phyloP scores from a whole-genome alignment of 2,888 invertebrate species.

The Leucophenga montana region DNA sequence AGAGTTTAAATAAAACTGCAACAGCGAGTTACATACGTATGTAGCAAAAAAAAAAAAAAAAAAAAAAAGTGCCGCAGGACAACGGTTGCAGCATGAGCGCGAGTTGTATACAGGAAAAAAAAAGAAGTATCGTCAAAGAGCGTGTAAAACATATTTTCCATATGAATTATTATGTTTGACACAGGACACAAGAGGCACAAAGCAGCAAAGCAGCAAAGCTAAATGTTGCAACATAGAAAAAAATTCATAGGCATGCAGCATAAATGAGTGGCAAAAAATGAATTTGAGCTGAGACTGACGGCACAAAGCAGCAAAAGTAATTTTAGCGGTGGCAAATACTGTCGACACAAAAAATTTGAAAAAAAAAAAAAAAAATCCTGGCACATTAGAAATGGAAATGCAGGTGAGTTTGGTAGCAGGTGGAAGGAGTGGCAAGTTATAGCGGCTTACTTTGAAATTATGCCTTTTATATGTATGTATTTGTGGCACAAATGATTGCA shows the following conservation, averaged over 20 bases:
- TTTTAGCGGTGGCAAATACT: slow-evolving; percentile 13
- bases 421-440: neutral
- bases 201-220: slow-evolving; percentile 17
- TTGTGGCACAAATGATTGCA: slow-evolving; percentile 56
- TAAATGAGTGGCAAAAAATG: neutral
- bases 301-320: slow-evolving; percentile 20
- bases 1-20: slow-evolving; percentile 46
- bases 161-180: slow-evolving; percentile 43
- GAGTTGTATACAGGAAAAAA: neutral
- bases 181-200: slow-evolving; percentile 29
- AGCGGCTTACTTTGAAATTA: no score
- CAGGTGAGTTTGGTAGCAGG: neutral
- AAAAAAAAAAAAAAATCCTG: neutral
- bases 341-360: neutral
- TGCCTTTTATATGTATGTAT: no score
- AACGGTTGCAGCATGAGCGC: no score
- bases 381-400: neutral
- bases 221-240: slow-evolving; percentile 6
- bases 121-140: slow-evolving; percentile 3
- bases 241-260: neutral
- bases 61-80: slow-evolving; percentile 26
- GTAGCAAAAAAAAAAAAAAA: slow-evolving; percentile 13
- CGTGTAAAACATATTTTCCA: slow-evolving; percentile 28
- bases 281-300: neutral
- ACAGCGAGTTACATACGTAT: neutral